phyloP scores from a whole-genome alignment of 2,888 invertebrate genomes.

The Pilophorus perplexus region DNA sequence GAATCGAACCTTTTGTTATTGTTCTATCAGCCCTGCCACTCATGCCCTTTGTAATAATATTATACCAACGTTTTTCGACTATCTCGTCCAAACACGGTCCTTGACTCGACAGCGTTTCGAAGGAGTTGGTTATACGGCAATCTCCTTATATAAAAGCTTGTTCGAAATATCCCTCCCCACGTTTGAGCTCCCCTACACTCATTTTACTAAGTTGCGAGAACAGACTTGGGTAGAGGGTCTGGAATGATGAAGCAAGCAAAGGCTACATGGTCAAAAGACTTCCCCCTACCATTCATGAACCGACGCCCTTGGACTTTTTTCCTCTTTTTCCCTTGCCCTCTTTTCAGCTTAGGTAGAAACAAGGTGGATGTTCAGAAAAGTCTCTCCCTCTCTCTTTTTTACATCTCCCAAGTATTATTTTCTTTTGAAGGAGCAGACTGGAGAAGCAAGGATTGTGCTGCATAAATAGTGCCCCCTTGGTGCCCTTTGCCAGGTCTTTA shows the following conservation, averaged over 20 bases:
- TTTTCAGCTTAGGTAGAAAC: not conserved
- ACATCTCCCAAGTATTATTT: not conserved
- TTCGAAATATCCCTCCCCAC: not conserved
- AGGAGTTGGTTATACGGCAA: no score
- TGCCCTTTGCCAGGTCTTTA: conserved; percentile 2
- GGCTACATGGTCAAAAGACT: conserved; percentile 32
- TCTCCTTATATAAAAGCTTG: not conserved
- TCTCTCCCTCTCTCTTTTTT: not conserved
- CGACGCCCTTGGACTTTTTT: not conserved
- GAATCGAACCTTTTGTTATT: no score
- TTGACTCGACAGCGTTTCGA: no score
- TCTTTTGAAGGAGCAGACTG: not conserved
- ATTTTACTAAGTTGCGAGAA: conserved; percentile 5
- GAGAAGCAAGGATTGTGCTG: not conserved
- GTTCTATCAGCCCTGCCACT: no score
- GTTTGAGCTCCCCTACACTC: not conserved
- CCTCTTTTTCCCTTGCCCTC: not conserved
- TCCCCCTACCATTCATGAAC: not conserved
- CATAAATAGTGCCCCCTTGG: conserved; percentile 1
- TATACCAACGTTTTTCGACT: no score
- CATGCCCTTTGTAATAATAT: no score
- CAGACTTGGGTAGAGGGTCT: not conserved
- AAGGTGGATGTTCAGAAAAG: conserved; percentile 3
- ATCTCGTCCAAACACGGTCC: no score
- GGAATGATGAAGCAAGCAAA: conserved; percentile 19